These are phyloP conservation scores for Notospermus geniculatus DNA, from an alignment of 1,140 invertebrate species.

Conservation along the genomic window DNA sequence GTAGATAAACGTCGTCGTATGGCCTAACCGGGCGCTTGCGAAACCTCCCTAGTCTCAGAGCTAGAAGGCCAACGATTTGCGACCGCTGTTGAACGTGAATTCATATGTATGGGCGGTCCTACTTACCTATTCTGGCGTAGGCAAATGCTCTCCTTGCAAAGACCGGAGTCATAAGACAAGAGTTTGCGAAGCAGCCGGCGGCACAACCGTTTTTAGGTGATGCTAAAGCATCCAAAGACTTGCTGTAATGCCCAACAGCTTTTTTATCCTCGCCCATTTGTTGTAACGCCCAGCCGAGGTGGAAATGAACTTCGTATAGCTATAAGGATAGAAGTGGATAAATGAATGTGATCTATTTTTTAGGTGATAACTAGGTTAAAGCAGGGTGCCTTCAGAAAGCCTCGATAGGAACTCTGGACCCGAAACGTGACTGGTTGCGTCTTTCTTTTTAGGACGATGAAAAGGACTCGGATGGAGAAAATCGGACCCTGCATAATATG, in stretches of 20 bases:
- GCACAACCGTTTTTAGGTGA: constrained; percentile 44
- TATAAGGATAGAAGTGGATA: constrained; percentile 16
- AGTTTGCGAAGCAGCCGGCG: constrained; percentile 45
- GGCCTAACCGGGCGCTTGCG: too few species aligned
- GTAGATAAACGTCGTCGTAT: too few species aligned
- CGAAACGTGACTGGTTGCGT: too few species aligned
- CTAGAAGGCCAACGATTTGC: too few species aligned
- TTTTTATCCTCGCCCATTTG: constrained; percentile 33
- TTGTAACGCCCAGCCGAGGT: constrained; percentile 38
- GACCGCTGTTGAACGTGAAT: too few species aligned
- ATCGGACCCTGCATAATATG: neutral
- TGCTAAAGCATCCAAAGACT: constrained; percentile 34
- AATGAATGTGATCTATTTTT: too few species aligned
- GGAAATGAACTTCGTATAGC: constrained; percentile 40
- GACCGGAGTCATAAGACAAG: constrained; percentile 46
- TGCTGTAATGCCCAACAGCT: constrained; percentile 30
- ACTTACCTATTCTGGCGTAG: constrained; percentile 33
- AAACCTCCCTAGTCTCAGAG: too few species aligned
- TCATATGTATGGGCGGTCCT: neutral
- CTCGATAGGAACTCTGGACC: too few species aligned
- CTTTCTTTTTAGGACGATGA: too few species aligned
- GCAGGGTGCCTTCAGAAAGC: too few species aligned
- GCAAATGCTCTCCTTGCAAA: constrained; percentile 41
- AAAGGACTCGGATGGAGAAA: too few species aligned
- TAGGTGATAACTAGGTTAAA: too few species aligned